Evolutionary conservation across 2,888 invertebrate species (phyloP).

Genomic region (Zygothrica quintamaculata): DNA sequence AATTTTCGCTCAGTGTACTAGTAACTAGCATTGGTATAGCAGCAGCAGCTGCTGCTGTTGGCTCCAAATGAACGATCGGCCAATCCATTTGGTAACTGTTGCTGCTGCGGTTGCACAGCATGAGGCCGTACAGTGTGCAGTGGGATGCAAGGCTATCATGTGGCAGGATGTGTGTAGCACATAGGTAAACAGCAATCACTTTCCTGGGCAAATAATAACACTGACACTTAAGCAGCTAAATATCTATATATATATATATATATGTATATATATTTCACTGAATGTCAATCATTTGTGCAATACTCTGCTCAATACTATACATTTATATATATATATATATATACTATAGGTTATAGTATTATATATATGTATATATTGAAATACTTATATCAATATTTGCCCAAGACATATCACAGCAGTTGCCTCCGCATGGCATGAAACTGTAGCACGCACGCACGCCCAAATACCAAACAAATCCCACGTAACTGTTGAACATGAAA

Average conservation of each 20-base stretch:
- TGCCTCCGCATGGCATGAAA: slow-evolving; percentile 6
- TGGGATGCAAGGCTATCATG: background rate
- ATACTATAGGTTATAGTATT: background rate
- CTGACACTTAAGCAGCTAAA: slow-evolving; percentile 61
- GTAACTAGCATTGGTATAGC: background rate
- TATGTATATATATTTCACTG: slow-evolving; percentile 16
- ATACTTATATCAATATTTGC: slow-evolving; percentile 66
- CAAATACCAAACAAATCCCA: slow-evolving; percentile 51
- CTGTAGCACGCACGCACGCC: slow-evolving; percentile 58
- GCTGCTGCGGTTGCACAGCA: slow-evolving; percentile 20
- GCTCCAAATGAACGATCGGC: slow-evolving; percentile 18
- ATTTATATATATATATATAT: background rate
- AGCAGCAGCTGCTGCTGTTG: slow-evolving; percentile 3
- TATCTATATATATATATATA: slow-evolving; percentile 10
- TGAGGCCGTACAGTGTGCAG: background rate
- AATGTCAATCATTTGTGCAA: slow-evolving; percentile 4
- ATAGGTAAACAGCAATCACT: slow-evolving; percentile 68
- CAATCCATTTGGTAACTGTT: slow-evolving; percentile 47
- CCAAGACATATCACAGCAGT: slow-evolving; percentile 62
- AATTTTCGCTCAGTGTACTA: slow-evolving; percentile 3
- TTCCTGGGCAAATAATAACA: slow-evolving; percentile 68
- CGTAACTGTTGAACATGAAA: slow-evolving; percentile 28
- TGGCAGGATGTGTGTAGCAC: background rate
- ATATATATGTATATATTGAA: slow-evolving; percentile 14
- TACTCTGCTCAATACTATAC: slow-evolving; percentile 2